Evolutionary conservation across 2,113 vertebrate species (phyloP), one percentile per base, ranked within the genome.

Genomic region (Percopsis transmontana): DNA sequence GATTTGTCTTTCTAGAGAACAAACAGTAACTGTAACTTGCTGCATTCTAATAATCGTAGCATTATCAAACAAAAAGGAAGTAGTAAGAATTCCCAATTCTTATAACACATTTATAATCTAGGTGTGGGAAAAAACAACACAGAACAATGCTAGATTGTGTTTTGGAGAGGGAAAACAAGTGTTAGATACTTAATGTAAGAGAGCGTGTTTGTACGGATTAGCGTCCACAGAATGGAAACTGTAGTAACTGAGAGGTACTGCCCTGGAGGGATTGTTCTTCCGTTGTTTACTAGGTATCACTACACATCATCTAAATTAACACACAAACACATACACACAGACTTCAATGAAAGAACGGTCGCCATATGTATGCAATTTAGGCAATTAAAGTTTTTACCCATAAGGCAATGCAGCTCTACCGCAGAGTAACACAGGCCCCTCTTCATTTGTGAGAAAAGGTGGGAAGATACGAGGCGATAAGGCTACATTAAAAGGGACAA

Each of bases 301-400:
- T 76, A 62, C 64, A 76, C 68, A 55, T 72, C 76, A 85, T 80
- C 77, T 74, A 62, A 79, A 66, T 47, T 47, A 20, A 53, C 69
- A 64, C 19, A 44, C 58, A 15, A 18, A 77, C 21, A 65, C 40
- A 69, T 39, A 72, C 50, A 72, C 19, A 67, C 51, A 71, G 70
- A 62, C 60, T 27, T 44, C 45, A 39, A 58, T 44, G 80, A 78
- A 72, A 72, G 69, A 72, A 62, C 65, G 57, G 70, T 60, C 71
- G 77, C 64, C 88, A 88, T 63, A 77, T 85, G 87, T 42, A 61
- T 75, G 80, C 80, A 88, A 90, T 90, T 90, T 74, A 77, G 24
- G 45, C 72, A 87, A 85, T 84, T 87, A 83, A 72, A 76, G 58
- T 42, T 76, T 63, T 62, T 70, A 67, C 66, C 77, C 68, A 68